These are phyloP conservation scores for Pegoplata infirma DNA, from an alignment of 2,888 invertebrate genomes.

Conservation along the genomic window DNA sequence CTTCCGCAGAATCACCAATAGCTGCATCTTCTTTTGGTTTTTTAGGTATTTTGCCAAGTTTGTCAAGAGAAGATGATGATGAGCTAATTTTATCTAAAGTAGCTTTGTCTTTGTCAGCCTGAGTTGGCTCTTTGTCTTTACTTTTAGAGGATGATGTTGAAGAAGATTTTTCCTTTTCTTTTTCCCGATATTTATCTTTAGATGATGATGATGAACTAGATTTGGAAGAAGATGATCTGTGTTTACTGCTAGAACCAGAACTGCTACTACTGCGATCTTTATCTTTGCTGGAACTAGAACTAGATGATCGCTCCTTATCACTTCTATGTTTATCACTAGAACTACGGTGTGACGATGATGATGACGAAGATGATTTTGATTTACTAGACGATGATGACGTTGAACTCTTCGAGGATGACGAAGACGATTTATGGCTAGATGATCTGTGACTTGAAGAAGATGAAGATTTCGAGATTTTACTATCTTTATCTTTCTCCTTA, in stretches of 20 bases:
- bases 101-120: constrained; percentile 84
- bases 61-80: constrained; percentile 84
- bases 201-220: constrained; percentile 70
- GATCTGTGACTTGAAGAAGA: constrained; percentile 77
- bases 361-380: constrained; percentile 64
- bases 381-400: constrained; percentile 66
- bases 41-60: constrained; percentile 89
- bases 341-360: constrained; percentile 73
- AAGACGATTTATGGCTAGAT: constrained; percentile 74
- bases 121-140: constrained; percentile 73
- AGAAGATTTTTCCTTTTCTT: constrained; percentile 51
- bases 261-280: constrained; percentile 73
- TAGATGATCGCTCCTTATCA: constrained; percentile 71
- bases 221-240: constrained; percentile 65
- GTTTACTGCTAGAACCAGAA: constrained; percentile 74
- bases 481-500: constrained; percentile 73
- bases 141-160: constrained; percentile 58
- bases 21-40: constrained; percentile 79
- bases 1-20: constrained; percentile 69
- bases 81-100: constrained; percentile 83
- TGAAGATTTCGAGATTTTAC: constrained; percentile 68
- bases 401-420: constrained; percentile 72
- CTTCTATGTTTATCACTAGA: constrained; percentile 78
- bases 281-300: constrained; percentile 68
- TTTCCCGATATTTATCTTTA: constrained; percentile 79